Evolutionary conservation across 2,888 invertebrate genomes (phyloP).

Genomic region (Sisyra nigra): DNA sequence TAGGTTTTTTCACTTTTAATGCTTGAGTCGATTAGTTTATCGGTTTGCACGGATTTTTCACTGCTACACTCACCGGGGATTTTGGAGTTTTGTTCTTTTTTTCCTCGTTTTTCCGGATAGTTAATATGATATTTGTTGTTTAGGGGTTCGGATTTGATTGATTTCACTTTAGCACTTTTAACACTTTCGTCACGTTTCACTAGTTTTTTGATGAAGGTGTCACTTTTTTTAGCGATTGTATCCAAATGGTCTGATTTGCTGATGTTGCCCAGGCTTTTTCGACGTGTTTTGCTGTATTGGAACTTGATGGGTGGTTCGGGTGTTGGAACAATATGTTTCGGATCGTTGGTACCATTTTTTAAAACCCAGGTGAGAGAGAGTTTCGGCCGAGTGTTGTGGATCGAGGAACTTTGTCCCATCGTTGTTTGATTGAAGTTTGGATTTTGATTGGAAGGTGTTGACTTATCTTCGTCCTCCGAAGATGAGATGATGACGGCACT

Average conservation of each 20-base stretch:
- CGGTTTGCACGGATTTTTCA: neutral
- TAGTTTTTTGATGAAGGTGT: neutral
- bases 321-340: conserved; percentile 19
- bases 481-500: neutral
- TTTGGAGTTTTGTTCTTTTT: neutral
- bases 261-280: conserved; percentile 13
- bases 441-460: conserved; percentile 1
- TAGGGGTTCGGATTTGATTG: too few species aligned
- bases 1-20: too few species aligned
- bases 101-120: too few species aligned
- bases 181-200: conserved; percentile 4
- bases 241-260: neutral
- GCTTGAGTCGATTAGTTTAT: neutral
- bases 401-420: conserved; percentile 38
- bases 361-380: conserved; percentile 63
- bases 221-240: neutral
- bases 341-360: conserved; percentile 33
- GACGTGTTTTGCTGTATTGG: conserved; percentile 22
- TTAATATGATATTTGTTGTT: too few species aligned
- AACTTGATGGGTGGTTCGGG: conserved; percentile 28
- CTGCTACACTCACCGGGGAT: neutral
- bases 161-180: neutral
- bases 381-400: conserved; percentile 33
- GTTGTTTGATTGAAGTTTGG: conserved; percentile 12
- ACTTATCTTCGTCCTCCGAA: neutral